phyloP scores from a whole-genome alignment of 2,888 invertebrate genomes.

The Operophtera brumata region DNA sequence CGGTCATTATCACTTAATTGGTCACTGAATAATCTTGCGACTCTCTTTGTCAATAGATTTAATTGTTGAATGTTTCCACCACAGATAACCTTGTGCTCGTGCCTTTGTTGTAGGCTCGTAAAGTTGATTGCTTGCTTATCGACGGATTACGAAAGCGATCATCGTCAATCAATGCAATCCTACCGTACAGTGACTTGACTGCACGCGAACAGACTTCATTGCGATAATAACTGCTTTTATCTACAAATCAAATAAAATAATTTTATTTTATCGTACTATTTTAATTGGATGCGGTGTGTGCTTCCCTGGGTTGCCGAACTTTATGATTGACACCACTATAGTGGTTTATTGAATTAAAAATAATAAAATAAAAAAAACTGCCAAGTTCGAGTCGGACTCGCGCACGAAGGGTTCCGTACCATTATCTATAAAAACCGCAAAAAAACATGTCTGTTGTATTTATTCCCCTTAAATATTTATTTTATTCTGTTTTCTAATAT shows the following conservation, averaged over 20 bases:
- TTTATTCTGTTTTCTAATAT: too few relatives aligned
- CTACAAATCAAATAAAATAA: conserved; percentile 10
- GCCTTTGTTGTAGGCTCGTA: conserved; percentile 49
- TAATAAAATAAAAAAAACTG: too few relatives aligned
- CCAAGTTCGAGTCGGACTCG: too few relatives aligned
- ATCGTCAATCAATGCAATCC: conserved; percentile 49
- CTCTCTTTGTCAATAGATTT: conserved; percentile 32
- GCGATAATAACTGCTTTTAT: conserved; percentile 25
- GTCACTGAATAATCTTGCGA: conserved; percentile 21
- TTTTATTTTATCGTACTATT: neutral
- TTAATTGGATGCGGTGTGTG: conserved; percentile 3
- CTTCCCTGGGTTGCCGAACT: conserved; percentile 1
- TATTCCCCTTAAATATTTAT: too few relatives aligned
- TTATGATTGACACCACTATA: neutral
- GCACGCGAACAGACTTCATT: conserved; percentile 27
- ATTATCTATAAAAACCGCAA: too few relatives aligned
- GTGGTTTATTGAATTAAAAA: neutral
- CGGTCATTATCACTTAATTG: conserved; percentile 3
- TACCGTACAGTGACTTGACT: conserved; percentile 33
- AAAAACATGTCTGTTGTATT: too few relatives aligned
- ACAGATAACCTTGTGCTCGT: conserved; percentile 41
- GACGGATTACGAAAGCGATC: conserved; percentile 49
- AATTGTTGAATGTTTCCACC: conserved; percentile 28
- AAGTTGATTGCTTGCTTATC: conserved; percentile 47
- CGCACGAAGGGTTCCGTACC: too few relatives aligned